phyloP scores from a whole-genome alignment of 2,797 vertebrate genomes.

The Sebastes itinus region DNA sequence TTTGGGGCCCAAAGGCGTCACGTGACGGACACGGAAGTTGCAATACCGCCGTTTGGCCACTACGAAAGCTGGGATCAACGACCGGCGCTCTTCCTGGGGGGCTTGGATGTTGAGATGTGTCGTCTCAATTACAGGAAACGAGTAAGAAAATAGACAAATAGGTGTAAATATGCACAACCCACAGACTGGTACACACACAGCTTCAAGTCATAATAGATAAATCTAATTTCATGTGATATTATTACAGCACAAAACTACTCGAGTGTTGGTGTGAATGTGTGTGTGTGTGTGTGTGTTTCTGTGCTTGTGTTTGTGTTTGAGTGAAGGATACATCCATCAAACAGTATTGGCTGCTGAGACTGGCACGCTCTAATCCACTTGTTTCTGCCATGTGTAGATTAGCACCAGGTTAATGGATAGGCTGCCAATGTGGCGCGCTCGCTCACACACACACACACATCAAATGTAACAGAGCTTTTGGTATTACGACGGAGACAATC shows the following conservation, averaged over 20 bases:
- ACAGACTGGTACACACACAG: not conserved
- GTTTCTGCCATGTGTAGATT: slow-evolving; percentile 71
- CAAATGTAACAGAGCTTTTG: not conserved
- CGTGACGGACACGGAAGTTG: too few species aligned
- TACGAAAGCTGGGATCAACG: too few species aligned
- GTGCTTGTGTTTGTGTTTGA: slow-evolving; percentile 2
- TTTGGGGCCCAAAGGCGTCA: too few species aligned
- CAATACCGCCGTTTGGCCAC: too few species aligned
- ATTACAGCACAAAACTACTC: slow-evolving; percentile 13
- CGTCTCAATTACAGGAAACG: not conserved
- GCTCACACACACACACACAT: not conserved
- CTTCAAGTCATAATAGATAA: slow-evolving; percentile 16
- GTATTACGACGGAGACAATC: not conserved
- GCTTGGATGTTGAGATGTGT: not conserved
- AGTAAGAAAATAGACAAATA: not conserved
- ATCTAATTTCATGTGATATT: slow-evolving; percentile 41
- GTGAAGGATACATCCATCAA: slow-evolving; percentile 62
- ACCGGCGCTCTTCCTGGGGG: too few species aligned
- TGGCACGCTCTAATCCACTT: slow-evolving; percentile 65
- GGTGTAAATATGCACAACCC: not conserved
- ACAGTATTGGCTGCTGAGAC: slow-evolving; percentile 49
- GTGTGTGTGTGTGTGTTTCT: not conserved
- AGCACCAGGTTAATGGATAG: slow-evolving; percentile 62
- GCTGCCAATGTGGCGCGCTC: slow-evolving; percentile 23
- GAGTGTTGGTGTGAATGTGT: not conserved